Percentiles rank a stretch among this genome's conserved stretches.
These are phyloP conservation scores for Taphrorychus bicolor DNA, from an alignment of 2,888 invertebrate genomes.

Conservation along the genomic window DNA sequence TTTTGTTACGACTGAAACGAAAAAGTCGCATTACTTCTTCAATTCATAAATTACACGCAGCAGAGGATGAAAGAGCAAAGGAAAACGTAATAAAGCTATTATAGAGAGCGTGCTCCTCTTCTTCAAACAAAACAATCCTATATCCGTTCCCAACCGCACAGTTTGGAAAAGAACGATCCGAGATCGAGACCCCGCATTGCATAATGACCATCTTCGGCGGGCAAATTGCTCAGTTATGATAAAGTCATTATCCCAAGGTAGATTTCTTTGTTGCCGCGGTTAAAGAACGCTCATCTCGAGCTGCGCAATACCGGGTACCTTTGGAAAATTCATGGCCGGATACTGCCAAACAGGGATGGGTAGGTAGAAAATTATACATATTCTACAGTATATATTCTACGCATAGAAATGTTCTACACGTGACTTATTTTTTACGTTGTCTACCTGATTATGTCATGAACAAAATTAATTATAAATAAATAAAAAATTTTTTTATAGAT, in stretches of 20 bases:
- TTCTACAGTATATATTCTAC: too few relatives aligned
- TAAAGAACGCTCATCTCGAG: constrained; percentile 23
- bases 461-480: too few relatives aligned
- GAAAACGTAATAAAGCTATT: not conserved
- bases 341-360: constrained; percentile 23
- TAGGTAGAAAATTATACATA: too few relatives aligned
- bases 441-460: too few relatives aligned
- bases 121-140: not conserved
- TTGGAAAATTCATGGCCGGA: not conserved
- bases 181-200: constrained; percentile 29
- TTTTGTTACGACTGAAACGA: constrained; percentile 2
- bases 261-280: constrained; percentile 35
- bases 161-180: constrained; percentile 6
- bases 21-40: not conserved
- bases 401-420: too few relatives aligned
- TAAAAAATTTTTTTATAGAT: too few relatives aligned
- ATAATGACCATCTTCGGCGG: constrained; percentile 29
- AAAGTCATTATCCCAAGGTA: constrained; percentile 37
- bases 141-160: not conserved
- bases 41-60: too few relatives aligned
- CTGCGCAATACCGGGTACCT: constrained; percentile 21
- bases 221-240: constrained; percentile 39
- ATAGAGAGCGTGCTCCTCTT: not conserved
- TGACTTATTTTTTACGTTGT: too few relatives aligned
- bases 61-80: not conserved